Conservation (phyloP, 1,140 invertebrate genomes). For the Eumaeus atala region DNA sequence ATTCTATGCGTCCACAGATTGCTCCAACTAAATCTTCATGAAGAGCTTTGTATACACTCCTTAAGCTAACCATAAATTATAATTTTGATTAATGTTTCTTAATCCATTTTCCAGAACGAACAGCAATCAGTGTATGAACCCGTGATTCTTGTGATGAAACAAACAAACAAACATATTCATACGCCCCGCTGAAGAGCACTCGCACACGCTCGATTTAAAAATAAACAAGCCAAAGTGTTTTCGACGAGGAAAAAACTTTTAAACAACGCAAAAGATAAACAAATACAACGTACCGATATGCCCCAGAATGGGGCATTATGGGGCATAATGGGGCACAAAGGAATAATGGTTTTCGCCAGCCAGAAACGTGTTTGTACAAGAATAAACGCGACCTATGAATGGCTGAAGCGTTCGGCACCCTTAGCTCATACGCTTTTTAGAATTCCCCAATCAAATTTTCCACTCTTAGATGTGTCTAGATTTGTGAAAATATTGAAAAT, state of each 20-base stretch:
- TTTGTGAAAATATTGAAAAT: no score
- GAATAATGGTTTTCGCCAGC: constrained; percentile 15
- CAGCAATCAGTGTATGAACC: constrained; percentile 36
- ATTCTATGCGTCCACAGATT: no score
- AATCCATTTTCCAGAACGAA: constrained; percentile 13
- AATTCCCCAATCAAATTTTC: neutral
- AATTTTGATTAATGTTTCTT: constrained; percentile 16
- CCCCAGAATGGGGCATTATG: constrained; percentile 17
- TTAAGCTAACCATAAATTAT: constrained; percentile 7
- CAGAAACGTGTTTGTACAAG: constrained; percentile 34
- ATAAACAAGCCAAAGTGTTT: constrained; percentile 55
- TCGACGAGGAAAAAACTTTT: constrained; percentile 41
- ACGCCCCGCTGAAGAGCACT: constrained; percentile 41
- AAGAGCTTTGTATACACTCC: constrained; percentile 6
- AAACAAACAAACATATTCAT: constrained; percentile 47
- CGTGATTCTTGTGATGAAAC: constrained; percentile 33
- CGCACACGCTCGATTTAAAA: constrained; percentile 54
- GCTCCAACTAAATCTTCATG: neutral
- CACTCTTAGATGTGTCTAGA: no score
- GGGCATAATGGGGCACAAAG: constrained; percentile 18
- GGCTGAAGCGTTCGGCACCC: constrained; percentile 36
- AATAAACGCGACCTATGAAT: constrained; percentile 44
- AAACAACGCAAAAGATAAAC: constrained; percentile 40
- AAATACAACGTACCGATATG: constrained; percentile 26
- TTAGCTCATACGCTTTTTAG: constrained; percentile 24